Base-by-base conservation (phyloP, 1,140 invertebrate genomes). In the Drosophila mojavensis region DNA sequence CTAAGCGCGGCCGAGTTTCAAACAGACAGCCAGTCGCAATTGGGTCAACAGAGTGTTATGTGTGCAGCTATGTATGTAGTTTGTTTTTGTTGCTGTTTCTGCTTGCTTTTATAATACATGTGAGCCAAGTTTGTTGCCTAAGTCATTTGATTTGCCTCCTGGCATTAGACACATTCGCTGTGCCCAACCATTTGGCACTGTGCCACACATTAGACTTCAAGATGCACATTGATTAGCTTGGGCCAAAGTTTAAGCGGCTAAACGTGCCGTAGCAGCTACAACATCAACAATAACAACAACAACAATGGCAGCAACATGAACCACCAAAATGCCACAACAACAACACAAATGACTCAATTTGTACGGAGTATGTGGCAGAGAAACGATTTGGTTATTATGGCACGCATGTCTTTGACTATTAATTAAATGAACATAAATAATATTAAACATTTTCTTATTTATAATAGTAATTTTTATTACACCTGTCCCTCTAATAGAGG, bases 21-120 rank as follows among this genome's bases (percentile, higher is more conserved):
- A 69, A 39, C 36, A 39, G 55, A 56, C 71, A 59, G 41, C 50
- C 24, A 24, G 28, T 41, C 36, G 62, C 61, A 88, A 88, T 88
- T 88, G 84, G 84, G 84, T 89, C 84, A 88, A 67, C 74, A 75
- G 78, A 84, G 84, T 89, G 84, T 88, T 84, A 89, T 88, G 77
- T 88, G 68, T 75, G 84, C 84, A 78, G 53, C 84, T 55, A 79
- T 39, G 36, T 39, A 39, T 39, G 36, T 39, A 11, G 36, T 39
- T 39, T 39, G 36, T 39, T 39, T 39, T 39, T 30, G 28, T 39
- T 39, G 10, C 13, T 11, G 5, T 36, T 36, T 5, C 9, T 36
- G 70, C 33, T 36, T 36, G 33, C 9, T 36, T 73, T 66, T 82
- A 68, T 80, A 62, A 78, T 81, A 69, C 79, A 89, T 88, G 84